Evolutionary conservation across 2,113 vertebrate genomes (phyloP).

Genomic region (Clupea harengus): DNA sequence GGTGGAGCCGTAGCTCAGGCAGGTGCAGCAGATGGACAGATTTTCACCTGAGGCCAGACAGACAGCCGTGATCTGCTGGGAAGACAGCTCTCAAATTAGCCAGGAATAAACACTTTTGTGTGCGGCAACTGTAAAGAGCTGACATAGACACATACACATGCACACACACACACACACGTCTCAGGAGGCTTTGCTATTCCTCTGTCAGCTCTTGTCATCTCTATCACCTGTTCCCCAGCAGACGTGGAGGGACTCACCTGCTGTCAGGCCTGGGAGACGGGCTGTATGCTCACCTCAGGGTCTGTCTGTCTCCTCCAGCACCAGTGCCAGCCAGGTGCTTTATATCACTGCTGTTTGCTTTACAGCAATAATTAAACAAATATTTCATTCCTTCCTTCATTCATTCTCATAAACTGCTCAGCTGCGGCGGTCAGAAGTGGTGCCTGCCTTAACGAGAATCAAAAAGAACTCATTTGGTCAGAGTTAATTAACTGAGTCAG

Average conservation of each 20-base stretch:
- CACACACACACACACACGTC: neutral
- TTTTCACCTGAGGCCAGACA: no score
- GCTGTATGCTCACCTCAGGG: neutral
- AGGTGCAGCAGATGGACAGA: no score
- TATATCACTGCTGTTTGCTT: neutral
- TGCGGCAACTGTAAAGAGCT: no score
- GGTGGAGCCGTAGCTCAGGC: no score
- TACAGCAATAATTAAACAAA: neutral
- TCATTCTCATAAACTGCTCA: neutral
- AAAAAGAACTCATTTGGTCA: no score
- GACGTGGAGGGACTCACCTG: neutral
- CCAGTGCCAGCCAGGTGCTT: neutral
- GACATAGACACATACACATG: neutral
- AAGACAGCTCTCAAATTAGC: no score
- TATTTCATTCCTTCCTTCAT: neutral
- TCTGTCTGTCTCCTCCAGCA: neutral
- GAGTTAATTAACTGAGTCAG: no score
- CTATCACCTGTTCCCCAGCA: neutral
- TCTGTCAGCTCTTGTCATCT: slow-evolving; percentile 2
- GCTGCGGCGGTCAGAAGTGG: no score
- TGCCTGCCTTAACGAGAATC: no score
- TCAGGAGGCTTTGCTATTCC: neutral
- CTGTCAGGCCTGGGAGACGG: neutral
- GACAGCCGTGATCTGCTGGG: no score
- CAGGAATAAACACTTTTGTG: no score